Evolutionary conservation across 2,113 vertebrate genomes (phyloP), one percentile per base, ranked within the genome.

Genomic region (Hemiprocne comata): DNA sequence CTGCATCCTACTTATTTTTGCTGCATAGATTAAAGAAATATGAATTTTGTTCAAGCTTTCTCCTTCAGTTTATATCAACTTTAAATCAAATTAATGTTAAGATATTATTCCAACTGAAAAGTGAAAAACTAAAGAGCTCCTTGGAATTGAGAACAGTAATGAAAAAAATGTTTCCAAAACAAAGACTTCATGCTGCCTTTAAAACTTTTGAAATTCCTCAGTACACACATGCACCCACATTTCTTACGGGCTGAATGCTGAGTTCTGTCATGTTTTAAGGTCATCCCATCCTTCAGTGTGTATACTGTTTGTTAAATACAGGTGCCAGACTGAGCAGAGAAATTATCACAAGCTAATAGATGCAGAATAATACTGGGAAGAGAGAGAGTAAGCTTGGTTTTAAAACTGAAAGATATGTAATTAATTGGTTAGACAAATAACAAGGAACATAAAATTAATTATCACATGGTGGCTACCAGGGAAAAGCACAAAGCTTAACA

Each of bases 81-180:
- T 90, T 73, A 92, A 91, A 78, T 85, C 48, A 90, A 91, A 85
- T 78, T 82, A 82, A 72, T 67, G 57, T 67, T 85, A 74, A 55
- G 36, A 67, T 64, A 85, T 23, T 11, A 69, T 87, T 85, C 25
- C 42, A 78, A 64, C 36, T 60, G 70, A 50, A 90, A 93, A 82
- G 26, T 46, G 25, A 51, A 87, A 93, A 87, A 50, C 5, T 25
- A 64, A 66, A 70, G 10, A 42, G 48, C 21, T 55, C 42, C 17
- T 71, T 74, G 48, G 46, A 90, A 87, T 9, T 81, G 21, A n/a
- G 57, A 92, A 69, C 48, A 90, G n/a, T 44, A 55, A 85, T 73
- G 44, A 72, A 83, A 85, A 91, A 82, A 51, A 36, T 29, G 33
- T 36, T 66, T 94, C 69, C 17, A 53, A 90, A 88, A 79, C 53